Percentiles rank a stretch among this genome's conserved stretches.
Conservation (phyloP, 2,113 vertebrate genomes). For the Planiliza haematocheilus region DNA sequence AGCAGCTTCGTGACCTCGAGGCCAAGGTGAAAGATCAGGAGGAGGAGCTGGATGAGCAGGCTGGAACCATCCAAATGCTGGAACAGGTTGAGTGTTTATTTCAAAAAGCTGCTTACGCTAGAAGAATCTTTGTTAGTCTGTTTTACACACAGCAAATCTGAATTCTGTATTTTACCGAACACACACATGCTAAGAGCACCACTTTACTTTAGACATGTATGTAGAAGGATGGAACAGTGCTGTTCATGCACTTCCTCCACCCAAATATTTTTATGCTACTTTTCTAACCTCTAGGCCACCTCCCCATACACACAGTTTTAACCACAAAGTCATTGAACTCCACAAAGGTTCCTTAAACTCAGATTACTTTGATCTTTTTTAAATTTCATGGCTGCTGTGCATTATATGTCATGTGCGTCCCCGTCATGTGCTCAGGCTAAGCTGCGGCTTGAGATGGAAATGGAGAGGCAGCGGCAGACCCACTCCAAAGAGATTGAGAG, state of each 20-base stretch:
- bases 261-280: too few species aligned
- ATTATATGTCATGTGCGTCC: neutral
- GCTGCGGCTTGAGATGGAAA: constrained; percentile 99
- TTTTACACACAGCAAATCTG: too few species aligned
- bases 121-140: too few species aligned
- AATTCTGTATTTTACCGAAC: too few species aligned
- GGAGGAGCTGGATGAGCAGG: constrained; percentile 98
- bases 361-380: neutral
- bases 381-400: neutral
- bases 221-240: too few species aligned
- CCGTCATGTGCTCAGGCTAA: constrained; percentile 86
- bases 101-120: too few species aligned
- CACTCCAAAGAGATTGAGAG: constrained; percentile 95
- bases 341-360: neutral
- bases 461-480: constrained; percentile 92
- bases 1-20: constrained; percentile 94
- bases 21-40: constrained; percentile 98
- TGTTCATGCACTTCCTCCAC: too few species aligned
- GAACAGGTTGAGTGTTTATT: too few species aligned
- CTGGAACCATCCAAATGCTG: constrained; percentile 96
- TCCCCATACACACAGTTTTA: too few species aligned
- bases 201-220: too few species aligned
- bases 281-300: too few species aligned
- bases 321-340: neutral
- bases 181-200: too few species aligned